Conservation (phyloP, 2,113 vertebrate genomes). For the Buteo buteo region DNA sequence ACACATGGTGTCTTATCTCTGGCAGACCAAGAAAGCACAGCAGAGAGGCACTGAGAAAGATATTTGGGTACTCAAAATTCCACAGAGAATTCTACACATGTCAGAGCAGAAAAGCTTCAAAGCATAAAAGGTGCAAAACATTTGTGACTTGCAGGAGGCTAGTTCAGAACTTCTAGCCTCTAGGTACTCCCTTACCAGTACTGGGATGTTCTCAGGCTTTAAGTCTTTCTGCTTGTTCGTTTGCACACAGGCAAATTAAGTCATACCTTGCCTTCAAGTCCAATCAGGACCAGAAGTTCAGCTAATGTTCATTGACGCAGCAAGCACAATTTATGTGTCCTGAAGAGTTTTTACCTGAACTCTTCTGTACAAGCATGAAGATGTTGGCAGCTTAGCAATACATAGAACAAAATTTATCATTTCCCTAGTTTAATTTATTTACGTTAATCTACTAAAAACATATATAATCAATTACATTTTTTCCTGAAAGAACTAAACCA, state of each 20-base stretch:
- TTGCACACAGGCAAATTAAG: not conserved
- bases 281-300: not conserved
- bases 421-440: not conserved
- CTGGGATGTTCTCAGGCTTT: not conserved
- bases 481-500: not conserved
- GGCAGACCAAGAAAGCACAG: constrained; percentile 12
- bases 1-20: not conserved
- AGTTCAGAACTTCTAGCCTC: not conserved
- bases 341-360: not conserved
- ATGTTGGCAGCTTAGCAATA: not conserved
- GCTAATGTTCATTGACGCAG: not conserved
- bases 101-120: constrained; percentile 16
- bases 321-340: not conserved
- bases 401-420: not conserved
- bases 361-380: not conserved
- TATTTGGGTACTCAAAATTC: not conserved
- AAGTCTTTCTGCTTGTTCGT: not conserved
- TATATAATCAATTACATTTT: not conserved
- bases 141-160: constrained; percentile 33
- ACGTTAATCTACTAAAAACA: not conserved
- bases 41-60: not conserved
- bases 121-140: constrained; percentile 26
- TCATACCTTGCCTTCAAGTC: not conserved
- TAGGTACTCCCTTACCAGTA: not conserved
- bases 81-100: not conserved